Conservation (phyloP, 2,113 vertebrate species). For the Leptobrachium ailaonicum region DNA sequence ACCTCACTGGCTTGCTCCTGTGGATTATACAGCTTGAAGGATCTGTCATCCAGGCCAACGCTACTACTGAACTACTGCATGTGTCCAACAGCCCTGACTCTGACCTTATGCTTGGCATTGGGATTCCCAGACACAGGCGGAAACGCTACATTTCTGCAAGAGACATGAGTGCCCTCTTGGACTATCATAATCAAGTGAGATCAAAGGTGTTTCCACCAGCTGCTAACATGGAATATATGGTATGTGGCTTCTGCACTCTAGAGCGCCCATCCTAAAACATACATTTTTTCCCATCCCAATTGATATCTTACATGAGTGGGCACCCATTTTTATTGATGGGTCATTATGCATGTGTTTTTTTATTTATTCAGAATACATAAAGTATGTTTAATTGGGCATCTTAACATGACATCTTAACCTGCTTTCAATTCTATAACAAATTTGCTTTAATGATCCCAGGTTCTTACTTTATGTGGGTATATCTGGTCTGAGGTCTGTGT, state of each 20-base stretch:
- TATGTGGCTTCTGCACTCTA: constrained; percentile 60
- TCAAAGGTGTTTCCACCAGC: constrained; percentile 80
- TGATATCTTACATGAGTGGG: too few relatives aligned
- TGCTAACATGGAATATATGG: constrained; percentile 90
- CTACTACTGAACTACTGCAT: constrained; percentile 57
- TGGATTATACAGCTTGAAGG: constrained; percentile 65
- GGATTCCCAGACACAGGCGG: constrained; percentile 57
- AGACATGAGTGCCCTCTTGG: constrained; percentile 75
- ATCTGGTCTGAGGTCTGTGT: too few relatives aligned
- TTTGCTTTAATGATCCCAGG: too few relatives aligned
- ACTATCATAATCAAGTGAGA: constrained; percentile 83
- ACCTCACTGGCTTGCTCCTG: constrained; percentile 69
- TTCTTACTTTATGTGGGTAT: too few relatives aligned
- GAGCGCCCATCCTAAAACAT: too few relatives aligned
- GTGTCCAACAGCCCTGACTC: neutral
- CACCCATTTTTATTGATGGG: too few relatives aligned
- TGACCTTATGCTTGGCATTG: constrained; percentile 23
- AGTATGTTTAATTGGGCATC: too few relatives aligned
- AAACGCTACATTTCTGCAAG: constrained; percentile 70
- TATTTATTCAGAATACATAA: too few relatives aligned
- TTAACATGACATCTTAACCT: too few relatives aligned
- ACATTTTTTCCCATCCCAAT: too few relatives aligned
- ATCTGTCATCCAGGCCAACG: constrained; percentile 55
- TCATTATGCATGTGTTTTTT: too few relatives aligned
- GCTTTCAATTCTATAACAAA: too few relatives aligned